Conservation (phyloP, 2,113 vertebrate genomes). For the Pollimyrus isidori region DNA sequence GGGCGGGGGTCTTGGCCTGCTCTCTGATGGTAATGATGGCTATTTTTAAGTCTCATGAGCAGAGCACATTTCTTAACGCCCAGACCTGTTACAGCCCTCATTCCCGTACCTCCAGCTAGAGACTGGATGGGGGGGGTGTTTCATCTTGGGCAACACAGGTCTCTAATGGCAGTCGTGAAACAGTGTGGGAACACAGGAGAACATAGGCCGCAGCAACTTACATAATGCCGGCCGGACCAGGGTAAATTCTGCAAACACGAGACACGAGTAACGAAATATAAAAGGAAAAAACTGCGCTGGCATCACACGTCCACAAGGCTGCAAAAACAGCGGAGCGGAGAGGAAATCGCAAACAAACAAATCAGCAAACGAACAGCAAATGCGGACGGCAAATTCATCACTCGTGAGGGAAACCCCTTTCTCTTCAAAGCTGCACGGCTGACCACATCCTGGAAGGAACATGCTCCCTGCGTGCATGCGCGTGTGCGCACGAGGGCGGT, state of each 20-base stretch:
- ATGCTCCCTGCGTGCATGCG: conserved; percentile 20
- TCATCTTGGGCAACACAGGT: neutral
- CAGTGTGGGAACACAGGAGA: neutral
- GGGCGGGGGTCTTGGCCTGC: conserved; percentile 9
- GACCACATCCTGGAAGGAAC: conserved; percentile 49
- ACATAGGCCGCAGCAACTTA: neutral
- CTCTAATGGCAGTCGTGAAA: neutral
- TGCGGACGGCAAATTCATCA: conserved; percentile 22
- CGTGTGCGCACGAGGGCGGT: conserved; percentile 22
- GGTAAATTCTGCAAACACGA: neutral
- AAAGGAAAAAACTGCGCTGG: neutral
- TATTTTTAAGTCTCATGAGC: conserved; percentile 15
- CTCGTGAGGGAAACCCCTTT: conserved; percentile 41
- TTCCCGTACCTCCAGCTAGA: neutral
- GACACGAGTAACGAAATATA: neutral
- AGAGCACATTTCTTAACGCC: conserved; percentile 13
- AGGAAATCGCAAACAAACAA: neutral
- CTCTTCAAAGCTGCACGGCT: conserved; percentile 48
- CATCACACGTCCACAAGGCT: neutral
- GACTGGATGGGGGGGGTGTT: neutral
- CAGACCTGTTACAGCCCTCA: conserved; percentile 13
- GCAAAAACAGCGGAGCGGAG: neutral
- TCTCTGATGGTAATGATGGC: conserved; percentile 14
- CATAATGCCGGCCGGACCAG: neutral
- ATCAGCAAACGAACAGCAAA: conserved; percentile 28